A percentile compares a stretch with the other conserved stretches of the same genome.
Evolutionary conservation across 2,113 vertebrate species (phyloP).

Genomic region (Caretta caretta): DNA sequence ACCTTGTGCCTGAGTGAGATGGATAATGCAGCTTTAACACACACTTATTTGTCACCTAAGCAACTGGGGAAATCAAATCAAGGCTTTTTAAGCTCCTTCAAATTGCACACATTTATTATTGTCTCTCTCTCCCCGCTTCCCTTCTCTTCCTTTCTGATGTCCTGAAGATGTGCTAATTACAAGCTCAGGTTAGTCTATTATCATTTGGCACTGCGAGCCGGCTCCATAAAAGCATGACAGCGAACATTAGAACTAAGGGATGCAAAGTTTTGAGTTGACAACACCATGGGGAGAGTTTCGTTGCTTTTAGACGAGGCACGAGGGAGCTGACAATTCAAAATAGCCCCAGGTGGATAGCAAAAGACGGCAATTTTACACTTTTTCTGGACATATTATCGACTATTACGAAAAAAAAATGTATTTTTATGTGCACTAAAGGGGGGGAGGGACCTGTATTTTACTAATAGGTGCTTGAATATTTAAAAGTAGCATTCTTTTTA

Average conservation of each 20-base stretch:
- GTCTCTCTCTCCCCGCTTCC: not conserved
- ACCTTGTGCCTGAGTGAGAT: not conserved
- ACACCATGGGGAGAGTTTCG: rapidly evolving
- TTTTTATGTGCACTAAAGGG: not conserved
- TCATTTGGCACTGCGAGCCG: not conserved
- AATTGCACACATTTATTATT: not conserved
- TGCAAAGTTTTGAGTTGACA: not conserved
- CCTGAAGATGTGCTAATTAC: not conserved
- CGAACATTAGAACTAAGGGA: not conserved
- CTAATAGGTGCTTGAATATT: not conserved
- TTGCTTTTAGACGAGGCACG: not conserved
- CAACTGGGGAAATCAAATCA: not conserved
- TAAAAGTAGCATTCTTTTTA: not conserved
- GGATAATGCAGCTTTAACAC: not conserved
- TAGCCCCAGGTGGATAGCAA: not conserved
- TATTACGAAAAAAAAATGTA: not conserved
- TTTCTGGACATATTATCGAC: not conserved
- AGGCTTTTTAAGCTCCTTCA: not conserved
- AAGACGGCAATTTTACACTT: not conserved
- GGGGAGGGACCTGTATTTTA: not conserved
- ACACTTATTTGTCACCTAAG: not conserved
- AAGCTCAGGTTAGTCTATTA: not conserved
- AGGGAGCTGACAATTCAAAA: not conserved
- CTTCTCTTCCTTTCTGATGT: not conserved
- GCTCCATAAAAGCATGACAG: not conserved